phyloP scores from a whole-genome alignment of 2,113 vertebrate species.

The Actenoides hombroni region DNA sequence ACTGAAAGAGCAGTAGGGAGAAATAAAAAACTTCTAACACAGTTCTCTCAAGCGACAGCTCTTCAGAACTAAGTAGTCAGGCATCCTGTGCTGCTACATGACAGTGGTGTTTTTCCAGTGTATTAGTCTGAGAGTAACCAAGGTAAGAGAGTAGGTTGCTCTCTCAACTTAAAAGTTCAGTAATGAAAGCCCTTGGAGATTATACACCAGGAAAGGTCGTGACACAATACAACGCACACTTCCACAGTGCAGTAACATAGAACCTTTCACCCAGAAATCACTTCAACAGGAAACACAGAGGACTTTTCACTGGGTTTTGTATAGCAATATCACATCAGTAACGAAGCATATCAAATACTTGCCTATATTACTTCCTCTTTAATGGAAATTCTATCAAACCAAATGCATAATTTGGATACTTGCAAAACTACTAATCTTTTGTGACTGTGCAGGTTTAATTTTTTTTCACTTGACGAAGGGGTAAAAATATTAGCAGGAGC shows the following conservation, averaged over 20 bases:
- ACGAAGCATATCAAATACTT: not conserved
- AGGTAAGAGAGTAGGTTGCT: not conserved
- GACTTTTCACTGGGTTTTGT: not conserved
- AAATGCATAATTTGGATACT: constrained; percentile 18
- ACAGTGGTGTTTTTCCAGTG: not conserved
- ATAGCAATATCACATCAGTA: not conserved
- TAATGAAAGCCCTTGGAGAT: not conserved
- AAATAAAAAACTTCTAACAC: not conserved
- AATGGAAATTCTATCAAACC: not conserved
- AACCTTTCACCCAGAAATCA: constrained; percentile 26
- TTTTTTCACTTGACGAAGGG: constrained; percentile 42
- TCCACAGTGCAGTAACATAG: not conserved
- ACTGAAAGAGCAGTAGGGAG: not conserved
- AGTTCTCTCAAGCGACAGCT: not conserved
- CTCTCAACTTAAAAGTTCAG: not conserved
- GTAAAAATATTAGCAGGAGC: constrained; percentile 46
- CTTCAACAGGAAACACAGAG: constrained; percentile 27
- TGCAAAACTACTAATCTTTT: constrained; percentile 19
- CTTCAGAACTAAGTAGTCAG: not conserved
- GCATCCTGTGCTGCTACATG: not conserved
- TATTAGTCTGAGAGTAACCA: not conserved
- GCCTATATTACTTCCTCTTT: constrained; percentile 12
- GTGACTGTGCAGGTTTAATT: not conserved
- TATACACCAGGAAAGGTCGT: not conserved
- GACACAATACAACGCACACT: not conserved